These are phyloP conservation scores for Adelphocoris suturalis DNA, from an alignment of 2,888 invertebrate genomes.

Conservation along the genomic window DNA sequence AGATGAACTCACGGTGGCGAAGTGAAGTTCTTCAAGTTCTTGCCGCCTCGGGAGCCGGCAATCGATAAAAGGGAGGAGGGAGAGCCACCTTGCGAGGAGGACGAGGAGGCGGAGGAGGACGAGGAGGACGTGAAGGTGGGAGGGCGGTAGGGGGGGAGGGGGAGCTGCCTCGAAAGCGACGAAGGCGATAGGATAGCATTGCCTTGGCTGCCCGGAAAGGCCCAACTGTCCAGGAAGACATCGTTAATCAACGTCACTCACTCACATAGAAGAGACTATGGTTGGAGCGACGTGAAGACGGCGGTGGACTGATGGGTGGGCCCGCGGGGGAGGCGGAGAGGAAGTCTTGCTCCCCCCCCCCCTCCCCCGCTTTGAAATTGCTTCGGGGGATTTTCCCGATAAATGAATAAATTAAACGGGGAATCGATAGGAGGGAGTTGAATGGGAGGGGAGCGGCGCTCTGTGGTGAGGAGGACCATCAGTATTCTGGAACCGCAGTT, in stretches of 20 bases:
- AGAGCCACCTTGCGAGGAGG: conserved; percentile 5
- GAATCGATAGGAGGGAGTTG: conserved; percentile 43
- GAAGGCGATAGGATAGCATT: conserved; percentile 71
- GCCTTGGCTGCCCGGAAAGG: conserved; percentile 68
- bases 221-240: conserved; percentile 73
- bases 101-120: not conserved
- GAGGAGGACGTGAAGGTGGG: conserved; percentile 53
- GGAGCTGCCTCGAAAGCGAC: conserved; percentile 63
- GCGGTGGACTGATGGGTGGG: conserved; percentile 38
- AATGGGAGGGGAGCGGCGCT: not conserved
- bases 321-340: conserved; percentile 37
- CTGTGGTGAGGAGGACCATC: not conserved
- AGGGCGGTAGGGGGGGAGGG: conserved; percentile 63
- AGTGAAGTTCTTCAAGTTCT: conserved; percentile 56
- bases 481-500: too few species aligned
- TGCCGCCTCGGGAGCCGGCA: not conserved
- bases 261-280: conserved; percentile 70
- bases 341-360: conserved; percentile 38
- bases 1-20: not conserved
- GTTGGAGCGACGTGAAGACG: conserved; percentile 69
- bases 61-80: conserved; percentile 56
- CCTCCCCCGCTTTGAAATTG: conserved; percentile 34
- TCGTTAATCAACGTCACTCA: conserved; percentile 74
- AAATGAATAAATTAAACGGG: conserved; percentile 45
- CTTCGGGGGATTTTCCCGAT: conserved; percentile 40